Evolutionary conservation across 2,113 vertebrate species (phyloP).

Genomic region (Halichoerus grypus): DNA sequence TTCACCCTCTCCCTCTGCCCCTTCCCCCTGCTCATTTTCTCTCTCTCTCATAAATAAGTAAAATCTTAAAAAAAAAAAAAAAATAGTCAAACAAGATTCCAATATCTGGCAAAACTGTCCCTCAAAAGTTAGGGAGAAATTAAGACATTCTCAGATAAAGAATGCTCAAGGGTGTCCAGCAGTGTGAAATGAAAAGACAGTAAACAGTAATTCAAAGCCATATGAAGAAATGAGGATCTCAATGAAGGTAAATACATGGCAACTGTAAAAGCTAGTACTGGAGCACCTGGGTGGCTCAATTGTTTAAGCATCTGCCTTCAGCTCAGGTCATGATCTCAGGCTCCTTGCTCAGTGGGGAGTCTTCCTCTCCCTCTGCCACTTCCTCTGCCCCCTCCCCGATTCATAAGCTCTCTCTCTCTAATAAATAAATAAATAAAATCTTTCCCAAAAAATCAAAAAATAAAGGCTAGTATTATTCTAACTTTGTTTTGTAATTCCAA

Average conservation of each 20-base stretch:
- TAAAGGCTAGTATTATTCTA: neutral
- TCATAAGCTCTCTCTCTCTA: neutral
- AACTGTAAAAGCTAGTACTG: neutral
- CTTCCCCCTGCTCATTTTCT: too few species aligned
- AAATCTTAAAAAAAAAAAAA: neutral
- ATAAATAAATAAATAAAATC: neutral
- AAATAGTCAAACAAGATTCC: neutral
- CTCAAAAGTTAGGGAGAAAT: neutral
- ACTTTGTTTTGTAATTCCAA: neutral
- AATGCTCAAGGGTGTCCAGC: neutral
- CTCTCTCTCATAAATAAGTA: too few species aligned
- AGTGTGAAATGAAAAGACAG: neutral
- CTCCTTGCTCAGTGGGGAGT: neutral
- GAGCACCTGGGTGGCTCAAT: neutral
- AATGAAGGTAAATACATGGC: neutral
- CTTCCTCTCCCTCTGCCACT: neutral
- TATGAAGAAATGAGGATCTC: neutral
- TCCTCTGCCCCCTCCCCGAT: neutral
- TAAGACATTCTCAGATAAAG: neutral
- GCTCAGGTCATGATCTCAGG: neutral
- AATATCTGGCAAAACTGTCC: neutral
- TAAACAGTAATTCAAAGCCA: neutral
- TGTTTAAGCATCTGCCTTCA: neutral
- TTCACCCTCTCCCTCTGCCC: too few species aligned
- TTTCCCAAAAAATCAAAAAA: neutral